phyloP scores from a whole-genome alignment of 2,797 vertebrate genomes.

The Lerista edwardsae region DNA sequence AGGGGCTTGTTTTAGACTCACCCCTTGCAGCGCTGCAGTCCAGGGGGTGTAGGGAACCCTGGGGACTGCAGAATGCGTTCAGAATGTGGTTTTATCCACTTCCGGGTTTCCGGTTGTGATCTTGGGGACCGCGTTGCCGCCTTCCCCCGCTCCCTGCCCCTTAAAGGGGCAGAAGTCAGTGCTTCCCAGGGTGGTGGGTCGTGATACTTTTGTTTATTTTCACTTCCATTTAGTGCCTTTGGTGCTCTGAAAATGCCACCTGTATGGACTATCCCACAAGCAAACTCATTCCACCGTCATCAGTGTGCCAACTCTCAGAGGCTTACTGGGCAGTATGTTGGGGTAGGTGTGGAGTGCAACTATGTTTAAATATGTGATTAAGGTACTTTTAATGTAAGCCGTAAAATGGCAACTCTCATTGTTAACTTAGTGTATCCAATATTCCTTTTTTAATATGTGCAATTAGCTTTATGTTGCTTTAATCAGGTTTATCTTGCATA shows the following conservation, averaged over 20 bases:
- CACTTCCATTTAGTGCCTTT: conserved; percentile 84
- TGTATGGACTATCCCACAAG: conserved; percentile 87
- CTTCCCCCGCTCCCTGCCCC: too few species aligned
- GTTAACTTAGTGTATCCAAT: background rate
- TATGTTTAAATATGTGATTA: conserved; percentile 4
- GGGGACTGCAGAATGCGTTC: too few species aligned
- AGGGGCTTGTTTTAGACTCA: too few species aligned
- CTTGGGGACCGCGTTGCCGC: too few species aligned
- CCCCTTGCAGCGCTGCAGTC: too few species aligned
- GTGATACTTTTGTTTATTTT: conserved; percentile 24
- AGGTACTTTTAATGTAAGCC: background rate
- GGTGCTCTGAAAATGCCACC: conserved; percentile 83
- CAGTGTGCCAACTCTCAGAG: conserved; percentile 79
- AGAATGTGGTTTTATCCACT: too few species aligned
- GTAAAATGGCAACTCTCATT: background rate
- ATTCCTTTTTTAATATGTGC: background rate
- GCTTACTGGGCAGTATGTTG: conserved; percentile 90
- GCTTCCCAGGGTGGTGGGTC: too few species aligned
- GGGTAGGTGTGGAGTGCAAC: conserved; percentile 77
- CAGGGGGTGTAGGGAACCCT: too few species aligned
- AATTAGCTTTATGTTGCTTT: background rate
- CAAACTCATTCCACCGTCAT: conserved; percentile 81
- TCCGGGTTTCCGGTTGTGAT: too few species aligned
- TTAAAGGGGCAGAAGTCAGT: too few species aligned
- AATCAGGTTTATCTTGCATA: background rate